These are phyloP conservation scores for Mus pahari DNA, from an alignment of 2,113 vertebrate species.

Conservation along the genomic window DNA sequence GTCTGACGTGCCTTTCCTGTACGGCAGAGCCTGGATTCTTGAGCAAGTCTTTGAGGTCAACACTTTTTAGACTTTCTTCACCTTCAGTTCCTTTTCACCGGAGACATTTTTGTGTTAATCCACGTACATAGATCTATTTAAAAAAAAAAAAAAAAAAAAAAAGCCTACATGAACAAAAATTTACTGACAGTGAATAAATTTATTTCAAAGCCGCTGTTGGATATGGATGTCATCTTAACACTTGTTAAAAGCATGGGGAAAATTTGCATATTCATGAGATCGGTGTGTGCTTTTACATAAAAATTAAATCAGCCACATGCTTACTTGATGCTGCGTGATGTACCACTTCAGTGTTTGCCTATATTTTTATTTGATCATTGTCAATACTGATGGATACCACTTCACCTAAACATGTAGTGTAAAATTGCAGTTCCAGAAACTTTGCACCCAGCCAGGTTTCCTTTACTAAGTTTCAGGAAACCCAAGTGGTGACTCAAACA, in stretches of 20 bases:
- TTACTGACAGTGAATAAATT: neutral
- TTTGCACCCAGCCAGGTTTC: neutral
- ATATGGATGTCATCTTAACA: neutral
- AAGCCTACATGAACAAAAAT: neutral
- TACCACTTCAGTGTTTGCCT: neutral
- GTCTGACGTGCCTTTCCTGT: neutral
- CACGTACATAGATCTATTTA: neutral
- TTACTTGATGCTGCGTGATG: neutral
- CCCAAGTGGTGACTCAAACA: neutral
- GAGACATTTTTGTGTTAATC: neutral
- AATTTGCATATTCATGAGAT: neutral
- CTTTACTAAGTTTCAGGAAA: neutral
- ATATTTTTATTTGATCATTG: neutral
- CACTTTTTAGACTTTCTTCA: neutral
- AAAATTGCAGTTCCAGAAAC: neutral
- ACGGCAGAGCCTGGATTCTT: conserved; percentile 6
- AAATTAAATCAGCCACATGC: neutral
- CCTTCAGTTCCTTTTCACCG: neutral
- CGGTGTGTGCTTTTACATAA: neutral
- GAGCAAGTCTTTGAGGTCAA: neutral
- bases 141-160: neutral
- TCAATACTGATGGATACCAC: neutral
- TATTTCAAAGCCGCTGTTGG: neutral
- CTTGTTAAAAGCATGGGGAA: neutral
- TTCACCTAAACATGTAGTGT: neutral